Evolutionary conservation across 1,140 invertebrate genomes (phyloP), one percentile per base, ranked within the genome.

Genomic region (Lordiphosa collinella): DNA sequence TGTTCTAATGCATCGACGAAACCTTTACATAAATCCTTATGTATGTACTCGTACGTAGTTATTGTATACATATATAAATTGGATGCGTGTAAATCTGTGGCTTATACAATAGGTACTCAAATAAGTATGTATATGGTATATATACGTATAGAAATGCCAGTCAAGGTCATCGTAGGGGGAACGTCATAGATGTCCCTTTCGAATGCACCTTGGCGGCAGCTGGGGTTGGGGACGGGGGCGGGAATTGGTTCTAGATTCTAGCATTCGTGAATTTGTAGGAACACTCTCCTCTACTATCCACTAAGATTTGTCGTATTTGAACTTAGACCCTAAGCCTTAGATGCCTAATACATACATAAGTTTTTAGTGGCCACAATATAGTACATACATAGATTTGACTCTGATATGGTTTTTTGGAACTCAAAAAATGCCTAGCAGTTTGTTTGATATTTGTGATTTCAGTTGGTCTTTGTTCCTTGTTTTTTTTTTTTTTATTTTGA

Each of bases 121-220:
- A 12, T 43, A 29, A 5, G 7, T 32, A 13, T 47, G 29, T 47
- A 32, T 34, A 29, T 31, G 11, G 11, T 47, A 47, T 44, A 29
- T 18, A 29, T 55, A 64, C 25, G 59, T 54, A 40, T 46, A 58
- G 40, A 66, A 59, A 68, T 52, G 48, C 32, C 31, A 41, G 29
- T 38, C n/a, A 22, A 29, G 25, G 36, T 10, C 22, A 22, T 29
- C 41, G 16, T 12, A 3, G 47, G 38, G 8, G 36, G 14, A 43
- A 44, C 31, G 60, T 56, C 43, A 41, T 49, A 13, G n/a, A 25
- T 31, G 60, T 29, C 50, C 50, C 31, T 34, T 56, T 63, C 53
- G 31, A 18, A 9, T 32, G 22, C 12, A 55, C 14, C 40, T 41
- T 12, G 14, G 12, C 40, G 40, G 12, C 40, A 43, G 22, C 40